A percentile compares a stretch with the other conserved stretches of the same genome.
Conservation (phyloP, 2,888 invertebrate species). For the Atethmia centrago region DNA sequence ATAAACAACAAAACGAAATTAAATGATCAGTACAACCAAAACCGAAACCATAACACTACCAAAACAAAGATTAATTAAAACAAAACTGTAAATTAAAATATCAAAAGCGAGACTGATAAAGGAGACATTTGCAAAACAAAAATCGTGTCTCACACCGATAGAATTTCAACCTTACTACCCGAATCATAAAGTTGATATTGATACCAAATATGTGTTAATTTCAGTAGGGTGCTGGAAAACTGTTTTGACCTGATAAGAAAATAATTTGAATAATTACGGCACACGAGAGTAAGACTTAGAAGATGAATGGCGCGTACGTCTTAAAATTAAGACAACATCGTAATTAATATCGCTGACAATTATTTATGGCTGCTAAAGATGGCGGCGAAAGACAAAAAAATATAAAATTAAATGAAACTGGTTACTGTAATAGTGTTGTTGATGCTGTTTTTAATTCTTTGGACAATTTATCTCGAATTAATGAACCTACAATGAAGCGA, state of each 20-base stretch:
- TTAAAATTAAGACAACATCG: slow-evolving; percentile 72
- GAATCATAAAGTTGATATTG: slow-evolving; percentile 60
- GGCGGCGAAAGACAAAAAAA: slow-evolving; percentile 23
- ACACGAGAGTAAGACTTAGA: slow-evolving; percentile 78
- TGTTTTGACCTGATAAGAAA: slow-evolving; percentile 84
- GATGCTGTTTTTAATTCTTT: slow-evolving; percentile 7
- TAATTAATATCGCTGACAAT: slow-evolving; percentile 66
- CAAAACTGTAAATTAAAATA: slow-evolving; percentile 74
- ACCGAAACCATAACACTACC: slow-evolving; percentile 58
- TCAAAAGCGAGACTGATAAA: slow-evolving; percentile 71
- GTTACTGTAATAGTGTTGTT: not conserved
- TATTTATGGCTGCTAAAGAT: slow-evolving; percentile 64
- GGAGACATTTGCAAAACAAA: slow-evolving; percentile 66
- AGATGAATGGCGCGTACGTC: slow-evolving; percentile 82
- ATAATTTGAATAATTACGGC: slow-evolving; percentile 88
- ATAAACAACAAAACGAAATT: slow-evolving; percentile 38
- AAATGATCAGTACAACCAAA: slow-evolving; percentile 7
- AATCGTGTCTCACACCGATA: slow-evolving; percentile 26
- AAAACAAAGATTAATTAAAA: slow-evolving; percentile 74
- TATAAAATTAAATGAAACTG: not conserved
- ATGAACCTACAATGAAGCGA: not conserved
- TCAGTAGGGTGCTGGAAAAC: slow-evolving; percentile 80
- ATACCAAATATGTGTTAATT: slow-evolving; percentile 42
- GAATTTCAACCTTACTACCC: slow-evolving; percentile 57
- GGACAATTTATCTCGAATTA: not conserved